Evolutionary conservation across 2,888 invertebrate species (phyloP), one percentile per base, ranked within the genome.

Genomic region (Spodoptera picta): DNA sequence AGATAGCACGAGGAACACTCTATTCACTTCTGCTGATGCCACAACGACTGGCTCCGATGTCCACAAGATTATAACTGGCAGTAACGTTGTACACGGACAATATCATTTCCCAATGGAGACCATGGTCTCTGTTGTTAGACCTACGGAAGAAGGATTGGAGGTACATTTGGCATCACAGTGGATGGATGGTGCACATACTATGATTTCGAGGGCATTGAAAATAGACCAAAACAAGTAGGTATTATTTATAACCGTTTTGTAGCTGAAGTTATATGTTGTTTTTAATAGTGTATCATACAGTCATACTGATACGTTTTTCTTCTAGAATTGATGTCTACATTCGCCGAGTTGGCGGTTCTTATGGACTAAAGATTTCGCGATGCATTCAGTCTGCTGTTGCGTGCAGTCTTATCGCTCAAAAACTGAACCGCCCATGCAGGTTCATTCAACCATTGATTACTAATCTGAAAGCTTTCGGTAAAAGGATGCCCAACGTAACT

Each of bases 71-170:
- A 36, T 75, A 0, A 43, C 31, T n/a, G 73, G 97, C 0, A 88
- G 83, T 7, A 92, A 93, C 47, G 87, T 92, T 50, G 83, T 94
- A 58, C 95, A 95, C 4, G 83, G 92, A 12, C 97, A 97, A 79
- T 97, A 96, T 82, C 97, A 97, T 84, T 97, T 95, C 73, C 95
- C 95, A 14, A 96, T 97, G 96, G 97, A 97, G 85, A 95, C 96
- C 0, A 95, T 96, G 54, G 92, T 93, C 0, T 95, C 95, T 80
- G 92, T 96, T 4, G 95, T 95, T 43, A 84, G 95, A 46, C 97
- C 97, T 0, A 92, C 90, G 3, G 97, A 97, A 83, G 96, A 97
- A 83, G 96, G 96, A 0, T 84, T 97, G 70, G 95, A 96, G 63
- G 95, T 97, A 9, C 95, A 93, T 80, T 84, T 95, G 0, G 76